These are phyloP conservation scores for Morelia viridis DNA, from an alignment of 2,797 vertebrate species.

Conservation along the genomic window DNA sequence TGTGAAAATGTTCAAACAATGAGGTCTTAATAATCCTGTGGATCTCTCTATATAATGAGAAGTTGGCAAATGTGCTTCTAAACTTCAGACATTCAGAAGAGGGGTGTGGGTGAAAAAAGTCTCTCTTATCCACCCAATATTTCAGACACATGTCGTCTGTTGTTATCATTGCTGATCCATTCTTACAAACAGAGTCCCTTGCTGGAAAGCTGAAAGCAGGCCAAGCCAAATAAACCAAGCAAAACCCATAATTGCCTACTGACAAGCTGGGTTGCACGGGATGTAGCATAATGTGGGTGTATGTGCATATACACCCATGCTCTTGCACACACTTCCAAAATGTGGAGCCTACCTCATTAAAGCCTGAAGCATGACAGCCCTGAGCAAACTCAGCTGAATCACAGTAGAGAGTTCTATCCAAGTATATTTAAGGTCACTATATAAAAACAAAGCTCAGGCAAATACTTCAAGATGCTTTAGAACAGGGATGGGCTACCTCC, in stretches of 20 bases:
- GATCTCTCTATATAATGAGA: slow-evolving; percentile 75
- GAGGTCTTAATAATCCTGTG: slow-evolving; percentile 78
- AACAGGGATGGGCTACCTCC: background rate
- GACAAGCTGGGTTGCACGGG: slow-evolving; percentile 77
- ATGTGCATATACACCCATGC: slow-evolving; percentile 57
- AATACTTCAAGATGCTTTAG: background rate
- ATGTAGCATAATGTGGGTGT: slow-evolving; percentile 81
- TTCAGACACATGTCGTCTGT: slow-evolving; percentile 82
- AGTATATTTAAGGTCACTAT: slow-evolving; percentile 28
- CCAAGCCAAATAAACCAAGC: slow-evolving; percentile 92
- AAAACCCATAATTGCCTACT: slow-evolving; percentile 75
- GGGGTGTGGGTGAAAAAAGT: slow-evolving; percentile 47
- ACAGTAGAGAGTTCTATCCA: background rate
- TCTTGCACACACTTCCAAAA: slow-evolving; percentile 55
- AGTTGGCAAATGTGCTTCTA: slow-evolving; percentile 73
- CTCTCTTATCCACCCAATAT: slow-evolving; percentile 74
- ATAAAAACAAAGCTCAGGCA: slow-evolving; percentile 4
- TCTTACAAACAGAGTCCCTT: slow-evolving; percentile 84
- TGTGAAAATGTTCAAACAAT: slow-evolving; percentile 84
- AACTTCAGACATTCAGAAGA: slow-evolving; percentile 71
- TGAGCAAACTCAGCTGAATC: slow-evolving; percentile 23
- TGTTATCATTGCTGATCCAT: slow-evolving; percentile 80
- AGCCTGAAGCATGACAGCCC: slow-evolving; percentile 30
- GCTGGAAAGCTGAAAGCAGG: slow-evolving; percentile 85
- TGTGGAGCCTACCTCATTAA: slow-evolving; percentile 5